Percentiles rank a stretch among this genome's conserved stretches.
Conservation (phyloP, 2,797 vertebrate species). For the Acrossocheilus wenchowensis region DNA sequence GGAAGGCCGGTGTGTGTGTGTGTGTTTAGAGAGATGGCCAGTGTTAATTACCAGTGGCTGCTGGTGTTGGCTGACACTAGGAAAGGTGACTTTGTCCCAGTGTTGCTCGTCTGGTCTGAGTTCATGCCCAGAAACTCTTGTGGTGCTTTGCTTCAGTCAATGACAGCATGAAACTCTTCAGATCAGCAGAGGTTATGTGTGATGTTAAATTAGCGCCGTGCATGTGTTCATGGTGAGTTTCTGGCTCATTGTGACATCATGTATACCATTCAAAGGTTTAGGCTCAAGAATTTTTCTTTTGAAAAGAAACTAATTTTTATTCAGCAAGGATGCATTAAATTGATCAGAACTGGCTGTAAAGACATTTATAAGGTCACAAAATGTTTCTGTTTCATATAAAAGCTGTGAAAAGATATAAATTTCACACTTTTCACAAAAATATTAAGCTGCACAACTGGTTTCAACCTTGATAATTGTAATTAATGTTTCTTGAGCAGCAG, state of each 20-base stretch:
- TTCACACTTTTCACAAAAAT: neutral
- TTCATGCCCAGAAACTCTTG: conserved; percentile 29
- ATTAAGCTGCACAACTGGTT: neutral
- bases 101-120: conserved; percentile 38
- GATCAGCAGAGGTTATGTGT: neutral
- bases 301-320: neutral
- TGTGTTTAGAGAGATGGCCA: conserved; percentile 54
- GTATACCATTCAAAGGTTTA: neutral
- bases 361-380: neutral
- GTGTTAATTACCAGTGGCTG: conserved; percentile 58
- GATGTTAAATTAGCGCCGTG: neutral
- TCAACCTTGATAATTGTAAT: neutral
- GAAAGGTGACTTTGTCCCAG: conserved; percentile 43
- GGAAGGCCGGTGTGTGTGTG: neutral
- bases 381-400: neutral
- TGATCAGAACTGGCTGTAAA: neutral
- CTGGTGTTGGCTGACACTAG: conserved; percentile 47
- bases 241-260: neutral
- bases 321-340: neutral
- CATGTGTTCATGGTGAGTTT: neutral
- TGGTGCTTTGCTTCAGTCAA: conserved; percentile 16
- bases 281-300: too few species aligned
- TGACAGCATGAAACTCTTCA: neutral
- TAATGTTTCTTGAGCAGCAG: neutral
- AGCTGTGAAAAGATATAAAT: too few species aligned